Conservation (phyloP, 1,140 invertebrate species). For the Neotoxoptera formosana region DNA sequence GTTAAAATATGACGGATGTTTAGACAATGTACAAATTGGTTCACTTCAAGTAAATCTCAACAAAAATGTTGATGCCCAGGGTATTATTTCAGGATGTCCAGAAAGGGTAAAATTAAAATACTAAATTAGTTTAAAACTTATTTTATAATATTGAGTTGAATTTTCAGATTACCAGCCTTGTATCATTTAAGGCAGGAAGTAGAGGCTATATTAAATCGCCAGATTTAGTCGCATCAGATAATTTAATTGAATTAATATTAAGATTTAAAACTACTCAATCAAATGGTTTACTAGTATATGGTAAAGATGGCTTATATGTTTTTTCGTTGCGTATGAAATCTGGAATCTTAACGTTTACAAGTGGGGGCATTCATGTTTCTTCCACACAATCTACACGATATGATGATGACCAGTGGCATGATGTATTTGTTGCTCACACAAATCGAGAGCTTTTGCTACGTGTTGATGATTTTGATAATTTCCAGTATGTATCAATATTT, state of each 20-base stretch:
- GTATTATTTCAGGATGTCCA: conserved; percentile 85
- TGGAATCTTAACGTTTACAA: conserved; percentile 76
- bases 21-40: conserved; percentile 82
- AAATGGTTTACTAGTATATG: conserved; percentile 82
- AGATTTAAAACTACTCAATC: conserved; percentile 85
- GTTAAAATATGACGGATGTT: conserved; percentile 91
- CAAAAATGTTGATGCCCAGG: conserved; percentile 74
- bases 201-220: conserved; percentile 73
- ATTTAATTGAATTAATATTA: conserved; percentile 80
- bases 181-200: conserved; percentile 69
- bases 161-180: conserved; percentile 67
- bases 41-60: conserved; percentile 79
- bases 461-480: conserved; percentile 82
- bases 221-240: conserved; percentile 59
- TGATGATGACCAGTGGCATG: conserved; percentile 93
- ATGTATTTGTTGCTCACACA: conserved; percentile 82
- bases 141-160: conserved; percentile 7
- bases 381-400: conserved; percentile 71
- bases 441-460: conserved; percentile 65
- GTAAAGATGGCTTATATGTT: conserved; percentile 69
- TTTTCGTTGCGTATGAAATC: conserved; percentile 73
- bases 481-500: conserved; percentile 66
- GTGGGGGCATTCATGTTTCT: conserved; percentile 70
- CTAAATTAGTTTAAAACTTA: neutral
- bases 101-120: conserved; percentile 69